Evolutionary conservation across 2,797 vertebrate genomes (phyloP), one percentile per base, ranked within the genome.

Genomic region (Chiropotes sagulatus): DNA sequence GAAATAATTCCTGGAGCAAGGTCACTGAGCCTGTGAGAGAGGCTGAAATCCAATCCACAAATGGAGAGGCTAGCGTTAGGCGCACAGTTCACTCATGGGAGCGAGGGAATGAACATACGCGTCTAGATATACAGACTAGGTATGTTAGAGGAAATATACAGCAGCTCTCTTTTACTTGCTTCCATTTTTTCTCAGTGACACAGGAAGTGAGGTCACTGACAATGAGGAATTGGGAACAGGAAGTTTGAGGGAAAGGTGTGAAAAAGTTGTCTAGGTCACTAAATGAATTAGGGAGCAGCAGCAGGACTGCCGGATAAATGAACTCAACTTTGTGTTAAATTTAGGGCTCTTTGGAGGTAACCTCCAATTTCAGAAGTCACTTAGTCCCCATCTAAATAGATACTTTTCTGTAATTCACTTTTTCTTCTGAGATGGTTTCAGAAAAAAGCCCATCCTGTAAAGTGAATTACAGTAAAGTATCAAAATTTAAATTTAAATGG

Each of bases 1-100:
- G 28, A 14, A 33, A 20, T 15, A 44, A 39, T 0, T 84, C 50
- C 72, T 52, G 20, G 14, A 54, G 78, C 3, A 13, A 92, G 50
- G 36, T 52, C 80, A 64, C 81, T 3, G 33, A 48, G 20, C 44
- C n/a, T 5, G 19, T 2, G 28, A 44, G 64, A 24, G 12, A 73
- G 41, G 33, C 7, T 54, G 46, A 39, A 73, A 41, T 39, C 24
- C 36, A 83, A 46, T 3, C 13, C 4, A 19, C 7, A 36, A 36
- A 48, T 5, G 4, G 13, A 33, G 28, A 33, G 33, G 41, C 85
- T 24, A 19, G 36, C 33, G 41, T 46, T 3, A 39, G 70, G 57
- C 0, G 0, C 14, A 48, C 5, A n/a, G 20, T 52, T 48, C 41
- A 6, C 1, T 22, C 33, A 19, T 1, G 5, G 36, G 39, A 81